These are phyloP conservation scores for Trachelus troglodyta DNA, from an alignment of 2,888 invertebrate species.

Conservation along the genomic window DNA sequence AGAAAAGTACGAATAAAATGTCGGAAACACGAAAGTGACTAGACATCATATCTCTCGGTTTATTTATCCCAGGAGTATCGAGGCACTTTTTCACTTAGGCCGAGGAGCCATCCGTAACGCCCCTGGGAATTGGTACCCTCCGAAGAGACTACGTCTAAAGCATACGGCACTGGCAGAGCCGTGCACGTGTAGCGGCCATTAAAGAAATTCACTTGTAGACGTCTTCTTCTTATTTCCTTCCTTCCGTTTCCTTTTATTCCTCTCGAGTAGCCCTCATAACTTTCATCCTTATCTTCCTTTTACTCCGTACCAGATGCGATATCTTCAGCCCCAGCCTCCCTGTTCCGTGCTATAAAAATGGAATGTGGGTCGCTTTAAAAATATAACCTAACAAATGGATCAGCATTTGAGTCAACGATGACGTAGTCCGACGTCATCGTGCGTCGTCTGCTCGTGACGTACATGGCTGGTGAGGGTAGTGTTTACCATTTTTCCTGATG, in stretches of 20 bases:
- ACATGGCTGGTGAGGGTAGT: background rate
- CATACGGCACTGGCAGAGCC: background rate
- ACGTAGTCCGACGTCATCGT: background rate
- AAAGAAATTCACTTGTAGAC: background rate
- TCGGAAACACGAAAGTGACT: background rate
- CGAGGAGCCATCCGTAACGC: background rate
- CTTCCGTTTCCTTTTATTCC: background rate
- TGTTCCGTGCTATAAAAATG: background rate
- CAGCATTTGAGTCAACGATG: too few relatives aligned
- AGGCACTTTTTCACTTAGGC: conserved; percentile 6
- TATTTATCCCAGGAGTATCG: conserved; percentile 1
- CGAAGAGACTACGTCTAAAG: background rate
- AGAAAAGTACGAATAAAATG: background rate
- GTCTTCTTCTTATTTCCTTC: background rate
- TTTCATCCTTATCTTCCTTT: background rate
- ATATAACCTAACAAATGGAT: background rate
- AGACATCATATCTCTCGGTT: conserved; percentile 5
- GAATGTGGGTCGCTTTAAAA: background rate
- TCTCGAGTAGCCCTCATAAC: background rate
- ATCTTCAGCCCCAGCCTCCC: background rate
- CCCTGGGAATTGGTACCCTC: conserved; percentile 3
- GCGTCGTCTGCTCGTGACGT: background rate
- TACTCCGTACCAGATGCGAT: background rate
- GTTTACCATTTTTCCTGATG: background rate
- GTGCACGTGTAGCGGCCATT: background rate